Base-by-base conservation (phyloP, 2,797 vertebrate genomes). In the Lithobates pipiens region DNA sequence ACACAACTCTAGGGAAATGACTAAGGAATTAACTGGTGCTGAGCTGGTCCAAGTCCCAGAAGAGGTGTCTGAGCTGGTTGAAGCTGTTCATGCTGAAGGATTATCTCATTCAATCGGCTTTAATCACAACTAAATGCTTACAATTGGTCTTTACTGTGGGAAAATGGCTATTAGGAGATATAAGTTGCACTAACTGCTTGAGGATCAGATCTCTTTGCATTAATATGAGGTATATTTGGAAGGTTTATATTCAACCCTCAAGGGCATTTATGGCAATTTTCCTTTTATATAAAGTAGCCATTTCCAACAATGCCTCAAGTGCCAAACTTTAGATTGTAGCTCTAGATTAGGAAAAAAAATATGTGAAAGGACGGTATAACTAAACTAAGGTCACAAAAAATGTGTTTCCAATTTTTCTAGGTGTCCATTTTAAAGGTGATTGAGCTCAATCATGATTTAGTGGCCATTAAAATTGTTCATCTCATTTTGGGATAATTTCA, bases 61-160 rank as follows among this genome's bases (percentile, higher is more conserved):
- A 93, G 93, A 94, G 91, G 88, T 88, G 85, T 93, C 90, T 93
- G 94, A 95, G 93, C 93, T 94, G 92, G 95, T 95, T 95, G 94
- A 96, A 96, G 95, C 94, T 95, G 94, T 90, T 96, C 95, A 96
- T 93, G 95, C 93, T 90, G 84, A 94, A 90, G 95, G 95, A 97
- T 97, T 97, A 97, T 94, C 95, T 95, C 91, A 91, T 94, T 93
- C 95, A 96, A 96, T 97, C 95, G 95, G 92, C 93, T 94, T 95
- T 97, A 97, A 97, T 97, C 94, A 91, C 94, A 94, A 93, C 96
- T 97, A 97, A 96, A 96, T 91, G 95, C 92, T 95, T 95, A 94
- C 95, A 94, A 94, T 91, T 95, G 93, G 92, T 94, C 90, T 92
- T 92, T 88, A 91, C 88, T 80, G 91, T 92, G 86, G 89, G 90